These are phyloP conservation scores for Andrena haemorrhoa DNA, from an alignment of 2,888 invertebrate genomes.

Conservation along the genomic window DNA sequence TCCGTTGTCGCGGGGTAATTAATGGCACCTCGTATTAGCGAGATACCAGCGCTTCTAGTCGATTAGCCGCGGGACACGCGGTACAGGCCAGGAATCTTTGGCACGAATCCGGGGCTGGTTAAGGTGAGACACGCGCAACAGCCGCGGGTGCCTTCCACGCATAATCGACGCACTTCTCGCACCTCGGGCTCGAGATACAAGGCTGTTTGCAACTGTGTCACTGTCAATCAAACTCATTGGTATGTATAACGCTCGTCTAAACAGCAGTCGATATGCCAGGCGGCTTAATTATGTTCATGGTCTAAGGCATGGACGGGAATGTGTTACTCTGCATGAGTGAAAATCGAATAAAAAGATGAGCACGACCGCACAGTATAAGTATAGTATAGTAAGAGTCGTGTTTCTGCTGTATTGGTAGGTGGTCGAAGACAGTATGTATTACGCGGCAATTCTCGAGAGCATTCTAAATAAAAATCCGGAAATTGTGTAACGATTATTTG, in stretches of 20 bases:
- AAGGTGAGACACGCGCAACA: slow-evolving; percentile 53
- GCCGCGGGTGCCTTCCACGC: slow-evolving; percentile 54
- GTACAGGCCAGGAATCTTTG: slow-evolving; percentile 38
- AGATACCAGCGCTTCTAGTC: not conserved
- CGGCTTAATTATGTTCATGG: slow-evolving; percentile 76
- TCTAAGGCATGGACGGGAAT: slow-evolving; percentile 37
- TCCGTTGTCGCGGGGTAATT: not conserved
- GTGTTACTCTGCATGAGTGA: not conserved
- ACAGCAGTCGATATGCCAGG: slow-evolving; percentile 77
- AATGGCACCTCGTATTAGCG: not conserved
- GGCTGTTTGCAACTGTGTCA: slow-evolving; percentile 82
- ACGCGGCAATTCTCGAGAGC: not conserved
- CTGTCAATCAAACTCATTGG: slow-evolving; percentile 82
- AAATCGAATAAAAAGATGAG: slow-evolving; percentile 11
- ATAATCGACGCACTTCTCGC: slow-evolving; percentile 71
- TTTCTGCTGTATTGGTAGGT: slow-evolving; percentile 1
- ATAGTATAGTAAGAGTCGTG: not conserved
- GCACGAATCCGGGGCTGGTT: slow-evolving; percentile 26
- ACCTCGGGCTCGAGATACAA: slow-evolving; percentile 72
- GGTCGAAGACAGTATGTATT: slow-evolving; percentile 1
- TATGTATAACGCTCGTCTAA: slow-evolving; percentile 80
- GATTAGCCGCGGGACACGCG: not conserved
- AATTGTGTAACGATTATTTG: not conserved
- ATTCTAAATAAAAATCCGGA: not conserved
- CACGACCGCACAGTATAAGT: not conserved